Conservation (phyloP, 2,113 vertebrate species). For the Bubo blakistoni region DNA sequence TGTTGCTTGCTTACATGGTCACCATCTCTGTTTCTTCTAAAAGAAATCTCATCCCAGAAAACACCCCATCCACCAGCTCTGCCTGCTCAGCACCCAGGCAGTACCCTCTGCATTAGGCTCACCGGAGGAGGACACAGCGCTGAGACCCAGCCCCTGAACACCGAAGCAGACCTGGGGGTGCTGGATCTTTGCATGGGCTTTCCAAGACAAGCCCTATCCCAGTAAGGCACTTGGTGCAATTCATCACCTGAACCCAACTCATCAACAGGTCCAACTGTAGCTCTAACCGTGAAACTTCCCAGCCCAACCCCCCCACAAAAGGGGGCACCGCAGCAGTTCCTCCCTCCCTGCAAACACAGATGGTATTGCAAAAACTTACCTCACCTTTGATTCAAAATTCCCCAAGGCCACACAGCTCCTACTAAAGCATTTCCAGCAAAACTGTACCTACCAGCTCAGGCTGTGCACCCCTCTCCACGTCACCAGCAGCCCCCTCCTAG, state of each 20-base stretch:
- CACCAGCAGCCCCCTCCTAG: accelerated
- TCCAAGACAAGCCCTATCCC: background rate
- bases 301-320: background rate
- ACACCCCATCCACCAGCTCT: background rate
- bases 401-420: background rate
- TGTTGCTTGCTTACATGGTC: background rate
- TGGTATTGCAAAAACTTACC: background rate
- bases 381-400: background rate
- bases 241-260: background rate
- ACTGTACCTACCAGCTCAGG: background rate
- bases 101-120: background rate
- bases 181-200: background rate
- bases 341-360: background rate
- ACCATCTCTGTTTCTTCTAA: background rate
- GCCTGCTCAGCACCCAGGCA: background rate
- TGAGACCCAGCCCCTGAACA: background rate
- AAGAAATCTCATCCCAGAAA: background rate
- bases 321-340: background rate
- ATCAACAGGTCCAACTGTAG: background rate
- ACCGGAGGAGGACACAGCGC: accelerated
- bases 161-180: background rate
- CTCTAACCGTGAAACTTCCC: background rate
- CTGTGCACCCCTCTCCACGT: accelerated
- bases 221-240: background rate
- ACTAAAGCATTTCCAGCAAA: background rate